A percentile compares a stretch with the other conserved stretches of the same genome.
Evolutionary conservation across 2,888 invertebrate species (phyloP).

Genomic region (Stegophylla sp.): DNA sequence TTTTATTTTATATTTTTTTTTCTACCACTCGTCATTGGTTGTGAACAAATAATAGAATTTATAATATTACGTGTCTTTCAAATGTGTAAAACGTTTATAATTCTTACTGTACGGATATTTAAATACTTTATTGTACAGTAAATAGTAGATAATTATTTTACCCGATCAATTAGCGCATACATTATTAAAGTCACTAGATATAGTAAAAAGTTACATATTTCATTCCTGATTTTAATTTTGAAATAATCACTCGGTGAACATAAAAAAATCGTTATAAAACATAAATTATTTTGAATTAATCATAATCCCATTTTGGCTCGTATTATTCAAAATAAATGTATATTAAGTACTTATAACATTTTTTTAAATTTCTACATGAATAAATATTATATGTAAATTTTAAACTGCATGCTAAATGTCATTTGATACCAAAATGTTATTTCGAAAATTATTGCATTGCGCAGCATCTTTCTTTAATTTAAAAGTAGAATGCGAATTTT

Average conservation of each 20-base stretch:
- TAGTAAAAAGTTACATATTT: background rate
- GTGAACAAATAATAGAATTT: background rate
- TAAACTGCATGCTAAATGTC: slow-evolving; percentile 18
- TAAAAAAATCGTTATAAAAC: background rate
- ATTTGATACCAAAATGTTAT: background rate
- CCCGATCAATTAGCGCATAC: background rate
- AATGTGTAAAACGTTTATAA: background rate
- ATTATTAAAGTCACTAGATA: background rate
- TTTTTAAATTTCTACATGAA: background rate
- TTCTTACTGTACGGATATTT: background rate
- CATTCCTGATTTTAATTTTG: background rate
- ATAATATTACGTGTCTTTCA: background rate
- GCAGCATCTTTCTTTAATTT: background rate
- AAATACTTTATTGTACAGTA: background rate
- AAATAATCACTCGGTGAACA: background rate
- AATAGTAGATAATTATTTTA: background rate
- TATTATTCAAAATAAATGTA: slow-evolving; percentile 4
- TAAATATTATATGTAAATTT: slow-evolving; percentile 30
- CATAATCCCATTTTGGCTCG: background rate
- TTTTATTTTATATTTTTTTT: background rate
- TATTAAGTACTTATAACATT: background rate
- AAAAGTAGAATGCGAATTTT: slow-evolving; percentile 15
- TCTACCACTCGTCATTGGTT: background rate
- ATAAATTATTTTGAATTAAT: background rate
- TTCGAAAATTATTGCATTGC: background rate